Evolutionary conservation across 37 sponge, comb jelly and placozoan genomes (phyloP).

Genomic region (Mnemiopsis leidyi): DNA sequence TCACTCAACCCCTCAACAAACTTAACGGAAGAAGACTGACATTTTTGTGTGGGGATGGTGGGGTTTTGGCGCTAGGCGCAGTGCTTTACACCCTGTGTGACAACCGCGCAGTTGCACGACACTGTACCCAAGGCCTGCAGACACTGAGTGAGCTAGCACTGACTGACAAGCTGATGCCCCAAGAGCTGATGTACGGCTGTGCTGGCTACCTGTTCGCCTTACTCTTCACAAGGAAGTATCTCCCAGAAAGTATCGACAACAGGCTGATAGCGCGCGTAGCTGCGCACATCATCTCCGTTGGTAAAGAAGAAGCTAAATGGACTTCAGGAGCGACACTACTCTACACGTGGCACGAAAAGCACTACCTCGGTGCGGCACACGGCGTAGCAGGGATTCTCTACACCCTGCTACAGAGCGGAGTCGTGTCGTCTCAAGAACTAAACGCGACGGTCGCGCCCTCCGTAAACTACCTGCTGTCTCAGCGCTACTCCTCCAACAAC

Average conservation of each 20-base stretch:
- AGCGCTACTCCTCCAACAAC: slow-evolving; percentile 71
- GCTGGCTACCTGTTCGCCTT: slow-evolving; percentile 86
- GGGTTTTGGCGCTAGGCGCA: slow-evolving; percentile 79
- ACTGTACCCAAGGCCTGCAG: slow-evolving; percentile 32
- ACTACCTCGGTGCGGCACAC: slow-evolving; percentile 96
- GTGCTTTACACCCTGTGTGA: slow-evolving; percentile 70
- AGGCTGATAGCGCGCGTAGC: slow-evolving; percentile 69
- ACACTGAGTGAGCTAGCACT: slow-evolving; percentile 30
- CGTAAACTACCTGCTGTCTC: slow-evolving; percentile 70
- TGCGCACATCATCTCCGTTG: slow-evolving; percentile 68
- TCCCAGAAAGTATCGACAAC: slow-evolving; percentile 71
- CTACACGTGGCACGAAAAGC: slow-evolving; percentile 90
- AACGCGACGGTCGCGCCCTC: not conserved
- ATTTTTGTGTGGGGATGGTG: slow-evolving; percentile 90
- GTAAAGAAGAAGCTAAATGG: slow-evolving; percentile 69
- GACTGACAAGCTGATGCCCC: slow-evolving; percentile 67
- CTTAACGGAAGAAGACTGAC: slow-evolving; percentile 68
- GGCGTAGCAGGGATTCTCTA: slow-evolving; percentile 86
- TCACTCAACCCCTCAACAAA: slow-evolving; percentile 45
- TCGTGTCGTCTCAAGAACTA: not conserved
- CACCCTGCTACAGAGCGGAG: slow-evolving; percentile 69
- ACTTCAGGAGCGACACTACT: slow-evolving; percentile 72
- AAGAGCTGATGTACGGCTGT: slow-evolving; percentile 87
- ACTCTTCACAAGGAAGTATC: slow-evolving; percentile 73
- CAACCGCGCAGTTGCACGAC: slow-evolving; percentile 33